A percentile compares a stretch with the other conserved stretches of the same genome.
These are phyloP conservation scores for Mustelus asterias DNA, from an alignment of 2,113 vertebrate genomes.

Conservation along the genomic window DNA sequence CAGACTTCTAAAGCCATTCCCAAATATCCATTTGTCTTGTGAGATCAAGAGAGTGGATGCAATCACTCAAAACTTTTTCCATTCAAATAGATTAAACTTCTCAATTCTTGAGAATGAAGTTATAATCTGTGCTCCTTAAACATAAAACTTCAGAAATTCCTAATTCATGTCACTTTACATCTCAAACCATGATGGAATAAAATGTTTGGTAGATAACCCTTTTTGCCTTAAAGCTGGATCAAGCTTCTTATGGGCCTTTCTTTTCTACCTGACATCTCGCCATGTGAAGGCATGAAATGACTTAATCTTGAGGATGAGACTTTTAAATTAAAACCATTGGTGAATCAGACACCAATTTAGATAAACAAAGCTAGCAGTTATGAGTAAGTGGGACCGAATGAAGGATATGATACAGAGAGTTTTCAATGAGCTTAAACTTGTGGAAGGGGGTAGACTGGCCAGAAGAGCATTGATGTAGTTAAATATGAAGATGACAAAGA, in stretches of 20 bases:
- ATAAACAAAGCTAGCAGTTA: background rate
- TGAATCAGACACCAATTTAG: background rate
- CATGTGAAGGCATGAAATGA: background rate
- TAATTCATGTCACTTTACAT: background rate
- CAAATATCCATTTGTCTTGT: background rate
- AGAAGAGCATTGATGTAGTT: too few relatives aligned
- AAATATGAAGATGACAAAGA: too few relatives aligned
- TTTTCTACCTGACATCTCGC: background rate
- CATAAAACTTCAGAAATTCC: background rate
- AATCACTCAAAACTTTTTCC: background rate
- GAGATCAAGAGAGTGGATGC: background rate
- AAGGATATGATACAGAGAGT: background rate
- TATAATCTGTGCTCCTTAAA: background rate
- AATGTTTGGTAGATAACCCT: background rate
- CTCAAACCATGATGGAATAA: background rate
- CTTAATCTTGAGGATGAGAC: background rate
- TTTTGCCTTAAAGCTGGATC: background rate
- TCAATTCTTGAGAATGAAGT: background rate
- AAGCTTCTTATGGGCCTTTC: background rate
- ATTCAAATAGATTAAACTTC: background rate
- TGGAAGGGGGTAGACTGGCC: too few relatives aligned
- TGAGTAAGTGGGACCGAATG: background rate
- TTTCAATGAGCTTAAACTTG: too few relatives aligned
- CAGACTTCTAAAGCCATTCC: background rate
- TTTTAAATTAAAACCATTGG: background rate